These are phyloP conservation scores for Microcebus lehilahytsara DNA, from an alignment of 2,113 vertebrate species.

Conservation along the genomic window DNA sequence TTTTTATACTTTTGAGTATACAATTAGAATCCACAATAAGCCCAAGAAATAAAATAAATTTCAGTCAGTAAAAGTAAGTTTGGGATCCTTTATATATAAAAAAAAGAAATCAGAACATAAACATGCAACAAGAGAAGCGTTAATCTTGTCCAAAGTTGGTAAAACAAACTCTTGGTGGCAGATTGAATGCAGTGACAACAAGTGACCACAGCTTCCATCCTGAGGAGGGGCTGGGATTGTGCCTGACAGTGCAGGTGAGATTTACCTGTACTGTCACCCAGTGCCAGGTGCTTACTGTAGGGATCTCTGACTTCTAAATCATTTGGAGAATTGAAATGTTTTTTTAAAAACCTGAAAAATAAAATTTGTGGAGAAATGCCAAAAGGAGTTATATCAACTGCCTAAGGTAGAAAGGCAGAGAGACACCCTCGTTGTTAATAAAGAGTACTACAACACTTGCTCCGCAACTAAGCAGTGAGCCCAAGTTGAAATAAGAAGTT, in stretches of 20 bases:
- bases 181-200: not conserved
- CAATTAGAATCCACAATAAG: constrained; percentile 15
- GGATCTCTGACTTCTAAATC: not conserved
- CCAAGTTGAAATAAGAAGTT: not conserved
- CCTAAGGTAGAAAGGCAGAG: not conserved
- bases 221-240: not conserved
- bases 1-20: not conserved
- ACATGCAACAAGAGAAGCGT: not conserved
- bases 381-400: not conserved
- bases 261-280: not conserved
- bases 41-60: not conserved
- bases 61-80: not conserved
- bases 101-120: not conserved
- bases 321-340: not conserved
- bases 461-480: not conserved
- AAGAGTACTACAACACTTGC: not conserved
- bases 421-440: not conserved
- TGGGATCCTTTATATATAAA: not conserved
- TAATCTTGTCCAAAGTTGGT: not conserved
- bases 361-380: constrained; percentile 21
- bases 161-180: not conserved
- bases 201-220: not conserved
- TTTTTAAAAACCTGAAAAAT: not conserved
- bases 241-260: not conserved
- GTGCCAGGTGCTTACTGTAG: not conserved